phyloP scores from a whole-genome alignment of 2,797 vertebrate genomes.

The Hirundo rustica region DNA sequence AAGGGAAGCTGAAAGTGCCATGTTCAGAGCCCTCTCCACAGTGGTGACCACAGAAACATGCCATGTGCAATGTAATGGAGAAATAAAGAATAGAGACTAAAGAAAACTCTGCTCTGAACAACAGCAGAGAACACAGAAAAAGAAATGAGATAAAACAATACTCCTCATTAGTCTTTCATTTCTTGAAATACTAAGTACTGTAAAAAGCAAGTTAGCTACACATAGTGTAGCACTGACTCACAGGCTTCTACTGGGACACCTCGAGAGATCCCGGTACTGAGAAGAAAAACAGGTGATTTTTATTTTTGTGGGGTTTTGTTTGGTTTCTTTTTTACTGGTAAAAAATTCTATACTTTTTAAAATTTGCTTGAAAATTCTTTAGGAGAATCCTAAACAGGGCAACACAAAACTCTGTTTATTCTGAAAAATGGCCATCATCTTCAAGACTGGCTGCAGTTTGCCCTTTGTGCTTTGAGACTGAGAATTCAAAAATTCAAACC shows the following conservation, averaged over 20 bases:
- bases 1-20: background rate
- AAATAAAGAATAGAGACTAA: background rate
- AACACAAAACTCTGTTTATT: background rate
- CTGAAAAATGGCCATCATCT: background rate
- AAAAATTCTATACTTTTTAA: background rate
- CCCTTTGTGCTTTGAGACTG: conserved; percentile 40
- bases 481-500: conserved; percentile 42
- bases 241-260: background rate
- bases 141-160: background rate
- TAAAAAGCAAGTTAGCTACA: background rate
- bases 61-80: rapidly evolving
- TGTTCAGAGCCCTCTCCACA: background rate
- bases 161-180: background rate
- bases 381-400: background rate
- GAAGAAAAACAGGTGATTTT: background rate
- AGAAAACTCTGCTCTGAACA: background rate
- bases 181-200: background rate
- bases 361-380: background rate
- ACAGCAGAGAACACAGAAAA: background rate
- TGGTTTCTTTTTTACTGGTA: background rate
- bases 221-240: background rate
- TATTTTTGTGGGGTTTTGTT: background rate
- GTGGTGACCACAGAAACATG: background rate
- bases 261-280: background rate
- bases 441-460: background rate